These are phyloP conservation scores for Edolisoma coerulescens DNA, from an alignment of 2,113 vertebrate species.

Conservation along the genomic window DNA sequence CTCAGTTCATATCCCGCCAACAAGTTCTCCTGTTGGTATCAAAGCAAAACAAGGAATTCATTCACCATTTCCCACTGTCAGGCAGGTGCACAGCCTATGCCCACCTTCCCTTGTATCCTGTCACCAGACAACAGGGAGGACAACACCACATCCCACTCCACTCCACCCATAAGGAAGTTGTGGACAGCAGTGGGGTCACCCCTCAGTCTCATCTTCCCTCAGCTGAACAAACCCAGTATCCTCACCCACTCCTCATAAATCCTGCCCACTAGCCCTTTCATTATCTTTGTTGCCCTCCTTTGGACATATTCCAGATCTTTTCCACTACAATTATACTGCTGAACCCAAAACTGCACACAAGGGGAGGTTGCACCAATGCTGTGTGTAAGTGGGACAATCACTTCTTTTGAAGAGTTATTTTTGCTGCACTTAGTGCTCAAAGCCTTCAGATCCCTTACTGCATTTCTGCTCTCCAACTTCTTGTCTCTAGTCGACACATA, in stretches of 20 bases:
- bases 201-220: neutral
- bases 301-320: neutral
- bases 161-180: neutral
- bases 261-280: neutral
- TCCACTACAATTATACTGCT: neutral
- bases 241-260: neutral
- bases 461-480: neutral
- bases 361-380: neutral
- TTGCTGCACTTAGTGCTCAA: neutral
- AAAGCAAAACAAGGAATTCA: neutral
- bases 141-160: neutral
- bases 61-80: neutral
- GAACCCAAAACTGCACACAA: neutral
- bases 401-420: neutral
- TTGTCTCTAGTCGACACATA: neutral
- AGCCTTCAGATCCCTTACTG: neutral
- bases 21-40: neutral
- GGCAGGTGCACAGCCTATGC: neutral
- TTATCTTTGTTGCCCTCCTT: neutral
- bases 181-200: neutral
- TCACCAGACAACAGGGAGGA: neutral
- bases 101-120: neutral
- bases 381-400: neutral
- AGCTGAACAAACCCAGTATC: neutral
- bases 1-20: neutral